Percentiles rank a stretch among this genome's conserved stretches.
Evolutionary conservation across 2,888 invertebrate species (phyloP).

Genomic region (Orthosia gracilis): DNA sequence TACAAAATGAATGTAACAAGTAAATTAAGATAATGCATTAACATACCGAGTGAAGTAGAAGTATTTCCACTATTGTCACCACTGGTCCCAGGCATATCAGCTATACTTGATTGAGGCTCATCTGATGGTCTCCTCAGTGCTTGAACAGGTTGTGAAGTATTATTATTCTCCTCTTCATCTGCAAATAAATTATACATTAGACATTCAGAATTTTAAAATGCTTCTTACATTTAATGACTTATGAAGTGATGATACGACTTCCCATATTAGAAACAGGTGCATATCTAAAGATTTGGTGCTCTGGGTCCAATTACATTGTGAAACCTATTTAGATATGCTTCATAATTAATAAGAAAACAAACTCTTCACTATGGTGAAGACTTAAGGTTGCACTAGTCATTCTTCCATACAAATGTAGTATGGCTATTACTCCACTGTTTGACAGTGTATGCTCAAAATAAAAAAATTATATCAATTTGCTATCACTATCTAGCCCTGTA

Average conservation of each 20-base stretch:
- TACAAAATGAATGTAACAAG: neutral
- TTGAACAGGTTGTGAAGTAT: conserved; percentile 42
- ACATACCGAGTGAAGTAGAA: conserved; percentile 12
- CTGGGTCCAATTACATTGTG: neutral
- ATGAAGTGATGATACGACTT: no score
- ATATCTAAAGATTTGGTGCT: neutral
- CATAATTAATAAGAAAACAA: no score
- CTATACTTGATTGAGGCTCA: conserved; percentile 65
- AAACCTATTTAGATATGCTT: no score
- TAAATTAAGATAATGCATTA: neutral
- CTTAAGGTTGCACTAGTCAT: no score
- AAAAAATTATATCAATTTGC: no score
- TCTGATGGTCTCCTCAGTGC: conserved; percentile 53
- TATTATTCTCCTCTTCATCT: conserved; percentile 72
- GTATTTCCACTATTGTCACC: conserved; percentile 55
- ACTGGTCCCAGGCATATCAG: conserved; percentile 71
- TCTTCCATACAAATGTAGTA: no score
- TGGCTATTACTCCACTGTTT: no score
- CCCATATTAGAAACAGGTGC: no score
- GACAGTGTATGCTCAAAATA: no score
- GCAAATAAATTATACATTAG: conserved; percentile 13
- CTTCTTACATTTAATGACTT: neutral
- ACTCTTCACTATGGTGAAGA: no score
- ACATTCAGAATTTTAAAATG: neutral
- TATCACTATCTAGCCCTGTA: no score